Percentiles rank a stretch among this genome's conserved stretches.
These are phyloP conservation scores for Gastrophryne carolinensis DNA, from an alignment of 2,797 vertebrate genomes.

Conservation along the genomic window DNA sequence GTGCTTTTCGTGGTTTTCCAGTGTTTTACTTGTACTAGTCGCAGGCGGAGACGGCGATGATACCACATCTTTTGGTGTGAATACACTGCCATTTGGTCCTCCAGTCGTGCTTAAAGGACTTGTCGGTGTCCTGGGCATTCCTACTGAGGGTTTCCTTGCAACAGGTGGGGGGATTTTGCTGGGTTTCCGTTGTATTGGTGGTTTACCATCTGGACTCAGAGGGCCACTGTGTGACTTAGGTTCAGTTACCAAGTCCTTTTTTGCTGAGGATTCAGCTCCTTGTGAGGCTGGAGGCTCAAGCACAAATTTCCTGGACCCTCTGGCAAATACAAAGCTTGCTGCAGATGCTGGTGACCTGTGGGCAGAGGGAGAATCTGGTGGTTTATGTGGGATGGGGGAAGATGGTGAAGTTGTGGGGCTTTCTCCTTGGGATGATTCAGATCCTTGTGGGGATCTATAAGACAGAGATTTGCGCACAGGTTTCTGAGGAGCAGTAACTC, in stretches of 20 bases:
- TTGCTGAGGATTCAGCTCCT: slow-evolving; percentile 69
- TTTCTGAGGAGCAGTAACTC: slow-evolving; percentile 56
- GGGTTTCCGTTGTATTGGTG: slow-evolving; percentile 64
- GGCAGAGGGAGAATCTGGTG: background rate
- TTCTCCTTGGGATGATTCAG: slow-evolving; percentile 71
- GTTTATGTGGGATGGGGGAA: slow-evolving; percentile 15
- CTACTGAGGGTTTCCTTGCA: slow-evolving; percentile 83
- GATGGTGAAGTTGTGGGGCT: slow-evolving; percentile 42
- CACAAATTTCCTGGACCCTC: slow-evolving; percentile 80
- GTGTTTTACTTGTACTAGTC: slow-evolving; percentile 54
- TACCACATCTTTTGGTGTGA: slow-evolving; percentile 24
- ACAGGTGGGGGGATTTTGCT: slow-evolving; percentile 87
- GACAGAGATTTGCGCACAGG: slow-evolving; percentile 81
- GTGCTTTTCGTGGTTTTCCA: slow-evolving; percentile 66
- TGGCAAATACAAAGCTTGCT: slow-evolving; percentile 94
- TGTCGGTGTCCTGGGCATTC: slow-evolving; percentile 31
- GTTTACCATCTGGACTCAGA: slow-evolving; percentile 48
- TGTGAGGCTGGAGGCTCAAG: slow-evolving; percentile 71
- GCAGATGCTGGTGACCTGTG: slow-evolving; percentile 79
- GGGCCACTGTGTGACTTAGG: slow-evolving; percentile 73
- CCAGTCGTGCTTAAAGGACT: slow-evolving; percentile 51
- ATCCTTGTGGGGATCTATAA: slow-evolving; percentile 67
- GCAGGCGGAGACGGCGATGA: slow-evolving; percentile 12
- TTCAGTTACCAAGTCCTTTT: slow-evolving; percentile 76
- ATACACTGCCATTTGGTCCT: slow-evolving; percentile 9